Evolutionary conservation across 2,113 vertebrate species (phyloP).

Genomic region (western clawed frog (Xenopus tropicalis)): DNA sequence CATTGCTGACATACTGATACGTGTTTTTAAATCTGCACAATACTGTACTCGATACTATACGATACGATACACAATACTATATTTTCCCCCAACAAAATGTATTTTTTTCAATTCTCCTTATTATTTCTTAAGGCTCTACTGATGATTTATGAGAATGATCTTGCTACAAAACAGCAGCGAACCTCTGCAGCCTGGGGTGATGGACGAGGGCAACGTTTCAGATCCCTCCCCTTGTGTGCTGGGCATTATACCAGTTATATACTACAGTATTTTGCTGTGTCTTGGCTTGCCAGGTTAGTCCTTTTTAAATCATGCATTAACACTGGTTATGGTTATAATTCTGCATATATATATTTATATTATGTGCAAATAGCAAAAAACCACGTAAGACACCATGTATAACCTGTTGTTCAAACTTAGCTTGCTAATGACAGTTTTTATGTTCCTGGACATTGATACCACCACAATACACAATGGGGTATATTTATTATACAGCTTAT

Average conservation of each 20-base stretch:
- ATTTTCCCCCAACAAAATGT: too few relatives aligned
- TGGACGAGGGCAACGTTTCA: neutral
- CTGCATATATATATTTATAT: neutral
- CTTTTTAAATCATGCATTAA: neutral
- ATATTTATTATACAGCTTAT: too few relatives aligned
- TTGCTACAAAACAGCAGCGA: conserved; percentile 18
- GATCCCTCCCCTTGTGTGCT: conserved; percentile 64
- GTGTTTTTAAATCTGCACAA: too few relatives aligned
- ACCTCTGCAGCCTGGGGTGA: neutral
- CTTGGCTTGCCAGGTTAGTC: conserved; percentile 86
- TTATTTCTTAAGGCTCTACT: neutral
- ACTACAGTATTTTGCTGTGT: conserved; percentile 84
- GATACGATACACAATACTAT: too few relatives aligned
- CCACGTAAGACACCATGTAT: neutral
- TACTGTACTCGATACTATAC: too few relatives aligned
- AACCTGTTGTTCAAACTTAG: too few relatives aligned
- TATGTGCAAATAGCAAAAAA: neutral
- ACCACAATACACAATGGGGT: too few relatives aligned
- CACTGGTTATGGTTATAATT: too few relatives aligned
- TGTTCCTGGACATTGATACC: too few relatives aligned
- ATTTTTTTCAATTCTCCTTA: too few relatives aligned
- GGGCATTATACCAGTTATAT: conserved; percentile 74
- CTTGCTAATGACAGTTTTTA: too few relatives aligned
- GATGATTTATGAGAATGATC: conserved; percentile 19
- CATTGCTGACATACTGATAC: too few relatives aligned